These are phyloP conservation scores for Psilanteris sp. DNA, from an alignment of 1,140 invertebrate species.

Conservation along the genomic window DNA sequence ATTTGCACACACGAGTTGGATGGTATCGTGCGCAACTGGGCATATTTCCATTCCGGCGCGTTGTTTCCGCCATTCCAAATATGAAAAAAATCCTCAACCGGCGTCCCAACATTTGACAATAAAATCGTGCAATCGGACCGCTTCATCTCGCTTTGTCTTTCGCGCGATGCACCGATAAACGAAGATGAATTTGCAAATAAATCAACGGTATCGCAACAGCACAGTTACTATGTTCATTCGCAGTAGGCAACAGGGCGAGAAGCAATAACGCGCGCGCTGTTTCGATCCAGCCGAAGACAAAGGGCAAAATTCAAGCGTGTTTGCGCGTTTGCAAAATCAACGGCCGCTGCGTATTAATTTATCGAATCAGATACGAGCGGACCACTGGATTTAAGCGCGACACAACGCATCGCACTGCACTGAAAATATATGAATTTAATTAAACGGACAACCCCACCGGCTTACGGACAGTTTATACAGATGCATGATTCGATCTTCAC, in stretches of 20 bases:
- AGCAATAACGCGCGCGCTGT: constrained; percentile 46
- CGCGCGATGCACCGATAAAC: constrained; percentile 49
- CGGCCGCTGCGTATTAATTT: constrained; percentile 66
- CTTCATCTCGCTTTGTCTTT: constrained; percentile 51
- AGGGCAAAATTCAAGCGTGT: constrained; percentile 35
- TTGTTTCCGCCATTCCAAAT: constrained; percentile 26
- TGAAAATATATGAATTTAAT: constrained; percentile 78
- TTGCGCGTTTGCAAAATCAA: constrained; percentile 40
- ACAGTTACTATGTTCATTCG: constrained; percentile 29
- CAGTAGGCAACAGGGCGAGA: constrained; percentile 45
- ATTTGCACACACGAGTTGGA: constrained; percentile 29
- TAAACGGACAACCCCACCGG: constrained; percentile 67
- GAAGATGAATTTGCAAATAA: constrained; percentile 62
- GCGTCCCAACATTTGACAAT: constrained; percentile 32
- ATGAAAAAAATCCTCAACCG: constrained; percentile 39
- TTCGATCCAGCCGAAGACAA: constrained; percentile 29
- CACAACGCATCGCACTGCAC: constrained; percentile 59
- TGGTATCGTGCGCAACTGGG: constrained; percentile 26
- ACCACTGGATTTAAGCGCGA: constrained; percentile 30
- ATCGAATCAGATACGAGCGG: constrained; percentile 56
- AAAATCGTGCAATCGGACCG: constrained; percentile 48
- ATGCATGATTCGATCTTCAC: constrained; percentile 74
- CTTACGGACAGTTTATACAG: constrained; percentile 66
- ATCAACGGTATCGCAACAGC: constrained; percentile 50
- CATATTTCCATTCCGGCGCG: constrained; percentile 40